Evolutionary conservation across 2,888 invertebrate species (phyloP).

Genomic region (Ormyrus pomaceus): DNA sequence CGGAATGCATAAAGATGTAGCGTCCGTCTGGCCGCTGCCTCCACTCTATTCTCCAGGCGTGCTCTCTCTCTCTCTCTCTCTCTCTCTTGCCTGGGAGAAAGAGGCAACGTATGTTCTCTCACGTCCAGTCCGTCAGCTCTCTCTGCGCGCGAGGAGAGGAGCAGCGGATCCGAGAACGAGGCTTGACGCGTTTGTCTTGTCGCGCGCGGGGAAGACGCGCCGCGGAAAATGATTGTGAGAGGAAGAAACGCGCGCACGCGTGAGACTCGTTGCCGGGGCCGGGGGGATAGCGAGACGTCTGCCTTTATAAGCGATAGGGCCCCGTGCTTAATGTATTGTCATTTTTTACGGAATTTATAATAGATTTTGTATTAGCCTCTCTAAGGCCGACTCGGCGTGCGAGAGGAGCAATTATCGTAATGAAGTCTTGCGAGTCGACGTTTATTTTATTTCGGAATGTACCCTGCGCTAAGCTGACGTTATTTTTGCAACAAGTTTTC

Average conservation of each 20-base stretch:
- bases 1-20: conserved; percentile 42
- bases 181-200: conserved; percentile 45
- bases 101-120: conserved; percentile 44
- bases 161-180: neutral
- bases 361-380: too few relatives aligned
- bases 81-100: conserved; percentile 11
- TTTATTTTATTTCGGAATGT: too few relatives aligned
- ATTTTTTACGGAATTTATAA: too few relatives aligned
- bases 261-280: conserved; percentile 16
- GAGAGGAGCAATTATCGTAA: too few relatives aligned
- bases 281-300: too few relatives aligned
- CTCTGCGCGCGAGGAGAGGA: conserved; percentile 8
- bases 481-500: too few relatives aligned
- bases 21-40: neutral
- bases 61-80: conserved; percentile 10
- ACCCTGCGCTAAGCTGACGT: too few relatives aligned
- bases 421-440: too few relatives aligned
- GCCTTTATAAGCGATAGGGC: too few relatives aligned
- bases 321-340: too few relatives aligned
- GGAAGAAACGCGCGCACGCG: conserved; percentile 1
- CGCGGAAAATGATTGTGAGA: conserved; percentile 21
- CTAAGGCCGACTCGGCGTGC: too few relatives aligned
- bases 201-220: conserved; percentile 7
- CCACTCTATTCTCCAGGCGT: conserved; percentile 3
- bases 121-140: conserved; percentile 38